A percentile compares a stretch with the other conserved stretches of the same genome.
phyloP scores from a whole-genome alignment of 2,888 invertebrate species.

The Synanthedon tipuliformis region DNA sequence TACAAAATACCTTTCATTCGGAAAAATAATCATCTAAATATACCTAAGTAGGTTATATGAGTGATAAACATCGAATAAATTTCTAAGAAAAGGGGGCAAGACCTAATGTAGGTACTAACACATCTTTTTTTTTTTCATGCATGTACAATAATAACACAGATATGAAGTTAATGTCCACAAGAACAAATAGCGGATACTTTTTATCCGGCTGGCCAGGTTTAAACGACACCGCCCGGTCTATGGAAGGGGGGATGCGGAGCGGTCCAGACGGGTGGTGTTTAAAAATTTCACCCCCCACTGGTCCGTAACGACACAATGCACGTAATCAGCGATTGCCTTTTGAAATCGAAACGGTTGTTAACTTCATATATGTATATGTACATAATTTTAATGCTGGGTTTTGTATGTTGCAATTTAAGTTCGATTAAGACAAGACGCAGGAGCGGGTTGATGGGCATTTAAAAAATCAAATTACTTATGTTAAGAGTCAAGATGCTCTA shows the following conservation, averaged over 20 bases:
- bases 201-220: slow-evolving; percentile 20
- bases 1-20: too few species aligned
- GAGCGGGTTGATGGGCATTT: too few species aligned
- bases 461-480: too few species aligned
- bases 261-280: slow-evolving; percentile 48
- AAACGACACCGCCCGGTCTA: slow-evolving; percentile 14
- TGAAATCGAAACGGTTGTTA: slow-evolving; percentile 65
- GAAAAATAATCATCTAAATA: too few species aligned
- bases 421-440: too few species aligned
- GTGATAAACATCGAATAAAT: too few species aligned
- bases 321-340: slow-evolving; percentile 61
- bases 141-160: neutral
- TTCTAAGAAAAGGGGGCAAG: too few species aligned
- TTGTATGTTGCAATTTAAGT: too few species aligned
- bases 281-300: slow-evolving; percentile 58
- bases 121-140: neutral
- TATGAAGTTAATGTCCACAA: slow-evolving; percentile 10
- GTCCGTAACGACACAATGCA: slow-evolving; percentile 7
- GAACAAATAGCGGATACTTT: slow-evolving; percentile 28
- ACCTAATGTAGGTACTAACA: too few species aligned
- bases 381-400: neutral
- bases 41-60: too few species aligned
- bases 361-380: slow-evolving; percentile 12
- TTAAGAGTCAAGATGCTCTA: too few species aligned
- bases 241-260: slow-evolving; percentile 7